Evolutionary conservation across 2,797 vertebrate species (phyloP).

Genomic region (Ibycter americanus): DNA sequence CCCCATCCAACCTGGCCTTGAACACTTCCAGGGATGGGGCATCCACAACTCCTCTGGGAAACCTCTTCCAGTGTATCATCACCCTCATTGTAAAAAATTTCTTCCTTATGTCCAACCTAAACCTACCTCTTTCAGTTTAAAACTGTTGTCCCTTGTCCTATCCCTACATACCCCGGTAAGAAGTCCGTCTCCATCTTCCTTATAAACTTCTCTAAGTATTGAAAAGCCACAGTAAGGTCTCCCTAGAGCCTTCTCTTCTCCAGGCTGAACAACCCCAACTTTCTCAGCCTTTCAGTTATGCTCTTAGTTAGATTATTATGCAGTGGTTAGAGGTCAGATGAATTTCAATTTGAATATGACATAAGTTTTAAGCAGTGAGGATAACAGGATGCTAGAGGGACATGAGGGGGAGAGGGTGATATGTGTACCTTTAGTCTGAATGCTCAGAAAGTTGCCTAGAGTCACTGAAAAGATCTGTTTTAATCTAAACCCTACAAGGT

Average conservation of each 20-base stretch:
- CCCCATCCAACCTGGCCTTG: rapidly evolving
- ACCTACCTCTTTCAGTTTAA: not conserved
- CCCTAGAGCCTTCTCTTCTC: not conserved
- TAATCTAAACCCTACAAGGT: not conserved
- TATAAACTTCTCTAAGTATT: rapidly evolving
- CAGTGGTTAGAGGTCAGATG: not conserved
- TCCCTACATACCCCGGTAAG: not conserved
- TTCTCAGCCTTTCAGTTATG: not conserved
- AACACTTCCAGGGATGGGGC: not conserved
- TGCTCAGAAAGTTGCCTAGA: not conserved
- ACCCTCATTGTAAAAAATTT: not conserved
- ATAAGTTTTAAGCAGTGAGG: not conserved
- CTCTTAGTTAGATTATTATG: not conserved
- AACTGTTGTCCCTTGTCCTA: not conserved
- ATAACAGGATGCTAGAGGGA: not conserved
- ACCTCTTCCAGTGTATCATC: not conserved
- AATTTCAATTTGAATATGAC: not conserved
- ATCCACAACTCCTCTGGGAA: not conserved
- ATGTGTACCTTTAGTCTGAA: not conserved
- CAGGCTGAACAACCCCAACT: not conserved
- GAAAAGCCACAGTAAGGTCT: not conserved
- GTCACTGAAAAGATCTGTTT: not conserved
- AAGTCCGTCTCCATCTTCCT: not conserved
- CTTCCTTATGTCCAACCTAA: not conserved
- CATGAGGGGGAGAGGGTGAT: not conserved